phyloP scores from a whole-genome alignment of 2,113 vertebrate species.

The Willisornis vidua region DNA sequence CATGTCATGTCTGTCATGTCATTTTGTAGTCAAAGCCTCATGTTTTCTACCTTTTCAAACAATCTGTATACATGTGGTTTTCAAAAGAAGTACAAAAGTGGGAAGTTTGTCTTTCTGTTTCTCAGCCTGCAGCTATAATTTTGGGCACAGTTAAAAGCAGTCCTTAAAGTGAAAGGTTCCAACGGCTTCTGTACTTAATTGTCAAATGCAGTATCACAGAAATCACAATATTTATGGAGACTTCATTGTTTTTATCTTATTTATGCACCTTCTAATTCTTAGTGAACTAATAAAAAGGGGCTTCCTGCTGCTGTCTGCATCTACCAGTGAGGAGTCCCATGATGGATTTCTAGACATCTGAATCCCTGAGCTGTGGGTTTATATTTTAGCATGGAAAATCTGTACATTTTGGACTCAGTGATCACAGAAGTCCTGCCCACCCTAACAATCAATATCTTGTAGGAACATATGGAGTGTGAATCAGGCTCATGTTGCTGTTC shows the following conservation, averaged over 20 bases:
- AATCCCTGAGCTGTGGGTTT: background rate
- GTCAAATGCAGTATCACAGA: background rate
- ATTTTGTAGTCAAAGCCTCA: too few species aligned
- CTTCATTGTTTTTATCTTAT: background rate
- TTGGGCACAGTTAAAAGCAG: too few species aligned
- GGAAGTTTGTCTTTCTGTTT: too few species aligned
- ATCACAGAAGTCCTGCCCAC: background rate
- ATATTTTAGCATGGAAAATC: background rate
- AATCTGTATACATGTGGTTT: too few species aligned
- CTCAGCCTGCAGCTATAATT: too few species aligned
- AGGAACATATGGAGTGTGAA: background rate
- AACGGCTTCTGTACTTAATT: background rate
- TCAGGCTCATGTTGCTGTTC: background rate
- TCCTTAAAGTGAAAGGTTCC: background rate
- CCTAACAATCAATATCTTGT: background rate
- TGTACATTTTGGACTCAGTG: background rate
- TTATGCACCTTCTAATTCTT: background rate
- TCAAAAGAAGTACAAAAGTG: too few species aligned
- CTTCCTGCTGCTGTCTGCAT: fast-evolving
- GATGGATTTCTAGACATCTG: background rate
- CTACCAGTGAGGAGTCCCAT: background rate
- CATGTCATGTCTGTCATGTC: too few species aligned
- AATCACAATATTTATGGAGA: background rate
- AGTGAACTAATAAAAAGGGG: background rate
- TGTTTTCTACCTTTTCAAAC: too few species aligned